These are phyloP conservation scores for Notoglanidium macrostoma DNA, from an alignment of 2,797 vertebrate species.

Conservation along the genomic window DNA sequence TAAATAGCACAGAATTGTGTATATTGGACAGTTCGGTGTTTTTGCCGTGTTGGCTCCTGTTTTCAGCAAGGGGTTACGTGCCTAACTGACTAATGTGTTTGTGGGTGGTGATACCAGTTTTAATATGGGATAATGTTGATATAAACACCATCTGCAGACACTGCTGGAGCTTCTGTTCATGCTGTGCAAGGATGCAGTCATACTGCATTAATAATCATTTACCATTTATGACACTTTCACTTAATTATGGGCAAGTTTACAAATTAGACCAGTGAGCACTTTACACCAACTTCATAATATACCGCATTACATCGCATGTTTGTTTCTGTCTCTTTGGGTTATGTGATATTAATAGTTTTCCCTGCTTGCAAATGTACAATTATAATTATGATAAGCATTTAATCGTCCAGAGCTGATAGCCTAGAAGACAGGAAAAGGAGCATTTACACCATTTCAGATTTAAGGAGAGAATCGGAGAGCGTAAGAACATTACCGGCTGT, in stretches of 20 bases:
- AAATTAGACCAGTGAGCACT: background rate
- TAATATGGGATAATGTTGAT: background rate
- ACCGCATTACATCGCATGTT: background rate
- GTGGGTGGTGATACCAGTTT: background rate
- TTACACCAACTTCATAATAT: background rate
- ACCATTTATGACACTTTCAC: background rate
- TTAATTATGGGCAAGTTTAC: background rate
- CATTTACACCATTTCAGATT: background rate
- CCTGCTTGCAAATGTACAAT: background rate
- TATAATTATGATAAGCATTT: background rate
- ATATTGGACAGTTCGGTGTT: background rate
- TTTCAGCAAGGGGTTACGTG: background rate
- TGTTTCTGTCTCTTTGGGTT: background rate
- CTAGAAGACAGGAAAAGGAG: background rate
- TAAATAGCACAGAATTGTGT: background rate
- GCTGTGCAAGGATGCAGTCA: background rate
- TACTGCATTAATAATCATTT: constrained; percentile 7
- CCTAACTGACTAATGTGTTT: background rate
- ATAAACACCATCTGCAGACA: constrained; percentile 15
- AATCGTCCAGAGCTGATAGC: background rate
- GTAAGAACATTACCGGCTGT: background rate
- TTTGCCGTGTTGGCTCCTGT: background rate
- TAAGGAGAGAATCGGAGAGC: background rate
- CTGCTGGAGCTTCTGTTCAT: constrained; percentile 10
- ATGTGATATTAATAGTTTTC: background rate